These are phyloP conservation scores for Operophtera brumata DNA, from an alignment of 2,888 invertebrate genomes.

Conservation along the genomic window DNA sequence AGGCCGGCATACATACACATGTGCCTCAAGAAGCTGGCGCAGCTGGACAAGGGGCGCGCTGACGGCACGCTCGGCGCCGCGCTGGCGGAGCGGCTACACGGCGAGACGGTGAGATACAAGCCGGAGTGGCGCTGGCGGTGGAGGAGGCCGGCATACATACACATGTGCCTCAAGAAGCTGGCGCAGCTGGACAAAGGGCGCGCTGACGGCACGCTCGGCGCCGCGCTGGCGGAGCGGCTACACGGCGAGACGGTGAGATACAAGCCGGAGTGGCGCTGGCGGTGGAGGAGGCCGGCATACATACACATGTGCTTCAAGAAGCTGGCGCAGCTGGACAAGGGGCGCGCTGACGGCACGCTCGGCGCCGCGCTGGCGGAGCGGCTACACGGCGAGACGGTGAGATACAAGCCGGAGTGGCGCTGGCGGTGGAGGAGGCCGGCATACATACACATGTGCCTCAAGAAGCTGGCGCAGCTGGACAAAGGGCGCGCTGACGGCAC, in stretches of 20 bases:
- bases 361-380: constrained; percentile 78
- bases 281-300: constrained; percentile 88
- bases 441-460: constrained; percentile 88
- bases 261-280: constrained; percentile 80
- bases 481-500: constrained; percentile 71
- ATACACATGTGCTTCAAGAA: constrained; percentile 89
- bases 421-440: constrained; percentile 87
- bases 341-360: constrained; percentile 74
- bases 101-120: constrained; percentile 55
- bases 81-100: constrained; percentile 74
- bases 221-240: constrained; percentile 76
- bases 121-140: constrained; percentile 82
- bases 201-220: constrained; percentile 79
- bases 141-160: constrained; percentile 89
- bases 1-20: constrained; percentile 88
- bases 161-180: constrained; percentile 88
- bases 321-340: constrained; percentile 83
- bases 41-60: constrained; percentile 79
- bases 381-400: constrained; percentile 65
- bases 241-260: constrained; percentile 59
- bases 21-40: constrained; percentile 87
- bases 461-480: constrained; percentile 86
- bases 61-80: constrained; percentile 80
- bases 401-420: constrained; percentile 76
- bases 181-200: constrained; percentile 82